Percentiles rank a stretch among this genome's conserved stretches.
Conservation (phyloP, 2,888 invertebrate species). For the Cremastinae sp. region DNA sequence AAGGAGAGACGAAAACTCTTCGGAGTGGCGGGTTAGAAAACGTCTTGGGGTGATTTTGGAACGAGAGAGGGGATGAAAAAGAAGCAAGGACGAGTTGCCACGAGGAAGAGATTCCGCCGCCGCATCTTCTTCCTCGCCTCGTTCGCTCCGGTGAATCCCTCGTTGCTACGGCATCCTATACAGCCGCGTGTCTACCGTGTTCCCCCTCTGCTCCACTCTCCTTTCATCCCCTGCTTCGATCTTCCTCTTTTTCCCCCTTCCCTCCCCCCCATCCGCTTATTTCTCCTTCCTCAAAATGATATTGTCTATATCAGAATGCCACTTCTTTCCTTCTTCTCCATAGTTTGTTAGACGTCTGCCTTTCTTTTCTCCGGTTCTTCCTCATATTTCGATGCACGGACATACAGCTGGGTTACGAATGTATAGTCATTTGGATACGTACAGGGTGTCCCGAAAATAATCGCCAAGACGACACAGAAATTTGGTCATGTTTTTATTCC, state of each 20-base stretch:
- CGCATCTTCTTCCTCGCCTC: slow-evolving; percentile 53
- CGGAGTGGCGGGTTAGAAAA: slow-evolving; percentile 54
- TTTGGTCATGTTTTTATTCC: background rate
- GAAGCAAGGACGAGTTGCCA: slow-evolving; percentile 45
- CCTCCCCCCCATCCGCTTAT: slow-evolving; percentile 50
- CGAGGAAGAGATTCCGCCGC: slow-evolving; percentile 57
- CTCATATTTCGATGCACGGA: background rate
- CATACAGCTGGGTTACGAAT: background rate
- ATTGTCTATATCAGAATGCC: slow-evolving; percentile 55
- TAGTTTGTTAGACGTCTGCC: slow-evolving; percentile 46
- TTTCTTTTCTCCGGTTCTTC: slow-evolving; percentile 39
- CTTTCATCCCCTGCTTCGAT: slow-evolving; percentile 55
- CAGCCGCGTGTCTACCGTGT: slow-evolving; percentile 58
- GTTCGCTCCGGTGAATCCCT: slow-evolving; percentile 59
- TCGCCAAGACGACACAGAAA: too few species aligned
- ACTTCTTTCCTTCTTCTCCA: slow-evolving; percentile 40
- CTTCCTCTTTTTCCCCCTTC: slow-evolving; percentile 35
- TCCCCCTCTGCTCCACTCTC: slow-evolving; percentile 61
- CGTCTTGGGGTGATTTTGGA: slow-evolving; percentile 52
- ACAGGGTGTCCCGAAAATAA: too few species aligned
- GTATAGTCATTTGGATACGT: background rate
- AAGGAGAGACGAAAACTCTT: slow-evolving; percentile 47
- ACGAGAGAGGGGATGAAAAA: slow-evolving; percentile 37
- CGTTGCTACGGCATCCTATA: slow-evolving; percentile 53
- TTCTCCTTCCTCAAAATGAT: slow-evolving; percentile 48